Base-by-base conservation (phyloP, 2,797 vertebrate genomes). In the Neomorphus geoffroyi region DNA sequence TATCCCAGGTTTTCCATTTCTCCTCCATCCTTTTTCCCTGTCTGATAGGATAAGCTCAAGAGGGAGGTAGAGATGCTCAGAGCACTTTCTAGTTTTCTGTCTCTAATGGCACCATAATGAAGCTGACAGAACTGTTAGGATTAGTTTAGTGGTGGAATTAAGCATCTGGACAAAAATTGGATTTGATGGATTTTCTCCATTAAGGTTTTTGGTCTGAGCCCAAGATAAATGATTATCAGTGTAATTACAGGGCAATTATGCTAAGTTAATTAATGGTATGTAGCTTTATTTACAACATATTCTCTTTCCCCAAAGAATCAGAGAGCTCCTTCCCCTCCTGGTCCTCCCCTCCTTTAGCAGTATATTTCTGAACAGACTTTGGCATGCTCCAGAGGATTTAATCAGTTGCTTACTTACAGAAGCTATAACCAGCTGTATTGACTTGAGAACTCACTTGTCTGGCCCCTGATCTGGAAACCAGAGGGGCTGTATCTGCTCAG, bases 121-220 rank as follows among this genome's bases (percentile, higher is more conserved):
- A 92, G 53, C 66, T 95, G 91, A 95, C 90, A 94, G 84, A 91
- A 77, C 53, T 1, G 17, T 78, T 85, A 88, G 61, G 78, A 96
- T 97, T 93, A 97, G 90, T 80, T 96, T 92, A 92, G 57, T 37
- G 61, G 78, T 65, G 82, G 93, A 97, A 94, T 95, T 92, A 96
- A 86, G 94, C 94, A 97, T 97, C 90, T 97, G 96, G 94, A 89
- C 87, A 94, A 94, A 97, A 95, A 96, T 93, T 94, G 93, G 92
- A 97, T 96, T 97, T 91, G 86, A 94, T 39, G 50, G 92, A 95
- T 97, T 95, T 97, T 95, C 69, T 70, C 94, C 92, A 93, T 93
- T 95, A 97, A 93, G 89, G 80, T 26, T 54, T 88, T 96, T 93
- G 91, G 88, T 93, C 81, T 95, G 75, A 97, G 69, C 75, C 94